A percentile compares a stretch with the other conserved stretches of the same genome.
Evolutionary conservation across 1,140 invertebrate genomes (phyloP).

Genomic region (Conus betulinus): DNA sequence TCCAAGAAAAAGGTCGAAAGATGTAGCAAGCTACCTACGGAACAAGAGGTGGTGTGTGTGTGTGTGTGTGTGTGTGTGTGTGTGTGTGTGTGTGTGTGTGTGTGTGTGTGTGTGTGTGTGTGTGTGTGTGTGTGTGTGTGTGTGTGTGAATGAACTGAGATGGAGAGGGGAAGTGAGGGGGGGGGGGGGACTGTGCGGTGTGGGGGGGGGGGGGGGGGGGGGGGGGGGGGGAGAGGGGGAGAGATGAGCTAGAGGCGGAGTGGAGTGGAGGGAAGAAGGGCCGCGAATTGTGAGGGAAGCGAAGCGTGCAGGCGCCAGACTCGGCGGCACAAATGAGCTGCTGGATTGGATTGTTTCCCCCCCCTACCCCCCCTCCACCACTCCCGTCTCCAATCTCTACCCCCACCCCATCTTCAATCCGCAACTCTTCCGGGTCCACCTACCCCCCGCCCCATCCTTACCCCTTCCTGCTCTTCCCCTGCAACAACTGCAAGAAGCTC

Average conservation of each 20-base stretch:
- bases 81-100: too few species aligned
- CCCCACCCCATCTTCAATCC: background rate
- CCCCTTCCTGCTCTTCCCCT: background rate
- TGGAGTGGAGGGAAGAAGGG: too few species aligned
- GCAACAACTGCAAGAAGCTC: background rate
- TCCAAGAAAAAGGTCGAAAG: too few species aligned
- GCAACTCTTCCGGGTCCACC: background rate
- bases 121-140: too few species aligned
- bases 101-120: too few species aligned
- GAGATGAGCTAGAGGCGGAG: too few species aligned
- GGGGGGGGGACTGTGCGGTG: background rate
- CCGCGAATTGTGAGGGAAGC: background rate
- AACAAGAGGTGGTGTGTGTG: too few species aligned
- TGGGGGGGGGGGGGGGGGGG: background rate
- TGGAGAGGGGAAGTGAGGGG: background rate
- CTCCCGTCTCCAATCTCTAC: background rate
- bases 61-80: too few species aligned
- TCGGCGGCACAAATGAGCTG: constrained; percentile 13
- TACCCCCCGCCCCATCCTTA: background rate
- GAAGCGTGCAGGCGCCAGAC: constrained; percentile 6
- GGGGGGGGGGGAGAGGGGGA: background rate
- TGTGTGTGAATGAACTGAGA: background rate
- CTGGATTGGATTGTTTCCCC: background rate
- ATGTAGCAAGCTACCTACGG: too few species aligned
- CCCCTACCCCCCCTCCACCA: background rate